Base-by-base conservation (phyloP, 1,140 invertebrate genomes). In the Lucilia cuprina region DNA sequence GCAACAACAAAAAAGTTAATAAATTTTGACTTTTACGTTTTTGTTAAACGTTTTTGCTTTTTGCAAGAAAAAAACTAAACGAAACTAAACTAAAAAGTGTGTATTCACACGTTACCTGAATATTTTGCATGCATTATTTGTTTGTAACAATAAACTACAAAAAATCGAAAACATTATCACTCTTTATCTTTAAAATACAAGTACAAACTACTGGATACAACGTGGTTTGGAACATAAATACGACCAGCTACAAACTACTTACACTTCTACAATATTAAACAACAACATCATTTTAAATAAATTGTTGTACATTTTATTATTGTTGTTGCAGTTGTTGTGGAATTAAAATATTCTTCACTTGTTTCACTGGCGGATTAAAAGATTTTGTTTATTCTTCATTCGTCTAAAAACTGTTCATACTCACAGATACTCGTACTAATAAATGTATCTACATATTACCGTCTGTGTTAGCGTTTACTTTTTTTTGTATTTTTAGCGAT, bases 11-110 rank as follows among this genome's bases (percentile, higher is more conserved):
- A 60, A 25, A 70, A 55, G 50, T 17, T 50, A 80, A 21, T 12
- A 80, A 80, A 80, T 49, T 80, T 80, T 19, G n/a, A 50, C n/a
- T 9, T 70, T 21, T 70, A 21, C n/a, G 21, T 70, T 70, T 70
- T 70, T 70, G 41, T 41, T 70, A 19, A 21, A 9, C 60, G 5
- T 70, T 70, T 30, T 30, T 30, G 25, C 25, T 70, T 70, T 55
- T 55, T 55, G 12, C 13, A 4, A 55, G 12, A 55, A 55, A 55
- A 55, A 55, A 55, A 12, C 50, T 17, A 55, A 55, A 55, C 50
- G 50, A 55, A 55, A 55, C 50, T 55, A 55, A 55, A 55, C 50
- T 55, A 10, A 55, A 70, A 70, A 70, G 7, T 12, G 65, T 70
- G 65, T 70, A 70, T 70, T 70, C n/a, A 70, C 65, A 70, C 65